Evolutionary conservation across 2,888 invertebrate species (phyloP).

Genomic region (Crocallis elinguaria): DNA sequence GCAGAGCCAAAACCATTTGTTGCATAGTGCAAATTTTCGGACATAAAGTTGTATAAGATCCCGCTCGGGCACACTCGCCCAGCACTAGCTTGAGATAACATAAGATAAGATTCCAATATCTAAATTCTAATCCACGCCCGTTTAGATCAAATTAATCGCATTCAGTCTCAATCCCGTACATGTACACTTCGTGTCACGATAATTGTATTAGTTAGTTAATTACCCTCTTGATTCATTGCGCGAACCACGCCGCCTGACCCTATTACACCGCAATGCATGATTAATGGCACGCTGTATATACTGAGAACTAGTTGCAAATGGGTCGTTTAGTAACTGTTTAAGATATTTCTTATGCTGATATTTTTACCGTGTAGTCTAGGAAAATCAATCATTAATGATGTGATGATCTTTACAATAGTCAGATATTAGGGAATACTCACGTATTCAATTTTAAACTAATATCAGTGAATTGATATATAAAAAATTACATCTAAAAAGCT

Average conservation of each 20-base stretch:
- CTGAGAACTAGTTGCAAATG: slow-evolving; percentile 2
- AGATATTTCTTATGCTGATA: neutral
- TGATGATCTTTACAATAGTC: no score
- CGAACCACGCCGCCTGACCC: slow-evolving; percentile 53
- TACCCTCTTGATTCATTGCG: slow-evolving; percentile 74
- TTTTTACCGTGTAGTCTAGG: neutral
- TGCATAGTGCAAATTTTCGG: no score
- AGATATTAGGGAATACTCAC: no score
- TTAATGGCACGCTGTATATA: slow-evolving; percentile 65
- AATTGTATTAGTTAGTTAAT: slow-evolving; percentile 76
- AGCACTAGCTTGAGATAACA: no score
- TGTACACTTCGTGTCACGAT: slow-evolving; percentile 62
- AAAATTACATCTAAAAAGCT: no score
- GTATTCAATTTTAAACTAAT: no score
- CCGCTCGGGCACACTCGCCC: no score
- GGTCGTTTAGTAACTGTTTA: neutral
- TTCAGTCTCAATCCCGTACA: slow-evolving; percentile 44
- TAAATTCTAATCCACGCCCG: slow-evolving; percentile 9
- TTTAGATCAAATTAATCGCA: slow-evolving; percentile 18
- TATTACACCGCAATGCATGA: slow-evolving; percentile 66
- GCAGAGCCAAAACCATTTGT: no score
- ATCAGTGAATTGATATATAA: no score
- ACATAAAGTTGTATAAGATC: no score
- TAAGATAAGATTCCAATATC: neutral
- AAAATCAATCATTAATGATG: no score